Evolutionary conservation across 1,140 invertebrate species (phyloP).

Genomic region (Chironomus striatipennis): DNA sequence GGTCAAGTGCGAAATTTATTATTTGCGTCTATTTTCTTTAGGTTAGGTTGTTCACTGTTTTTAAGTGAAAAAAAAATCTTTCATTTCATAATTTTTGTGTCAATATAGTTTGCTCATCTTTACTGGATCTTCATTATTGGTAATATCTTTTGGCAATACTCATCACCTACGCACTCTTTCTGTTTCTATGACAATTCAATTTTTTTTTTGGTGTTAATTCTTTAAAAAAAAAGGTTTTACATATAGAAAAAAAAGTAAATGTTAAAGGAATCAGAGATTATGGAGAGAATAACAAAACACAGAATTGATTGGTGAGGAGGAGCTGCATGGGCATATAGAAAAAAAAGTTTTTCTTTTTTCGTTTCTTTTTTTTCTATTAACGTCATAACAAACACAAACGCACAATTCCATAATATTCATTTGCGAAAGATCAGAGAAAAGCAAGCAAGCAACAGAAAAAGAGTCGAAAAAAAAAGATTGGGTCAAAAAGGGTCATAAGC

Average conservation of each 20-base stretch:
- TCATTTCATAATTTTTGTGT: neutral
- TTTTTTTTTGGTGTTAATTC: neutral
- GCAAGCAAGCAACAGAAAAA: too few relatives aligned
- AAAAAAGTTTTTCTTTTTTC: neutral
- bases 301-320: neutral
- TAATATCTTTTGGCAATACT: too few relatives aligned
- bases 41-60: neutral
- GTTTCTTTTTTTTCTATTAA: constrained; percentile 16
- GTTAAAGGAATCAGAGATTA: neutral
- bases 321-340: neutral
- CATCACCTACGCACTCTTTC: too few relatives aligned
- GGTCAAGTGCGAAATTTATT: neutral
- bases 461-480: neutral
- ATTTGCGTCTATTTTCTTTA: neutral
- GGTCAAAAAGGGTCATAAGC: neutral
- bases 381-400: constrained; percentile 21
- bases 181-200: neutral
- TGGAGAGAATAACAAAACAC: neutral
- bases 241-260: neutral
- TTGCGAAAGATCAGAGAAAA: constrained; percentile 2
- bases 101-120: neutral
- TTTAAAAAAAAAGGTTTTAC: neutral
- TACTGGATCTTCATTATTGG: too few relatives aligned
- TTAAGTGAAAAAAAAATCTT: neutral
- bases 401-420: too few relatives aligned